These are phyloP conservation scores for Lerista edwardsae DNA, from an alignment of 2,797 vertebrate genomes.

Conservation along the genomic window DNA sequence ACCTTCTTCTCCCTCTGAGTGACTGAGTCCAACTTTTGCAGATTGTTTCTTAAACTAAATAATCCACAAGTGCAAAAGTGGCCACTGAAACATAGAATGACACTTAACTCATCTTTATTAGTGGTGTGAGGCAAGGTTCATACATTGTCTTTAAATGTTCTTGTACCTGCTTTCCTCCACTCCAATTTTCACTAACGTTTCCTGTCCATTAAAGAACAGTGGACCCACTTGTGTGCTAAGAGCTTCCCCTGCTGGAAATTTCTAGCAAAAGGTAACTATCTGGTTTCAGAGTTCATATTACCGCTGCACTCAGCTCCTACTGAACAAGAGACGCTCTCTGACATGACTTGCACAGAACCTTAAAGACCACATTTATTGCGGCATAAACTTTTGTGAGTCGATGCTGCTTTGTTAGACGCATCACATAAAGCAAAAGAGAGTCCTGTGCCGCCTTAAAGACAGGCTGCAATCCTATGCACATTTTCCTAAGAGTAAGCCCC, in stretches of 20 bases:
- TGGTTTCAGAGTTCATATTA: conserved; percentile 64
- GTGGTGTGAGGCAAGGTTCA: not conserved
- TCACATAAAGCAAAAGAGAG: not conserved
- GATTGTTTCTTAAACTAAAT: conserved; percentile 22
- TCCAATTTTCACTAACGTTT: conserved; percentile 55
- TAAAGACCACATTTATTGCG: not conserved
- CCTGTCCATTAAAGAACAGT: conserved; percentile 22
- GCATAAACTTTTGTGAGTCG: not conserved
- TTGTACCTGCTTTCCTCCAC: not conserved
- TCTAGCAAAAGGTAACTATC: conserved; percentile 72
- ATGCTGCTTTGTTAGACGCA: not conserved
- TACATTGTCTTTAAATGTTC: conserved; percentile 25
- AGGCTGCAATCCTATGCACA: no score
- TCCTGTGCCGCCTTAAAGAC: not conserved
- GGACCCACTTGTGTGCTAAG: conserved; percentile 73
- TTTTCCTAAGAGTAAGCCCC: no score
- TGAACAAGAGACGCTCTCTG: conserved; percentile 63
- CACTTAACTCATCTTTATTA: conserved; percentile 21
- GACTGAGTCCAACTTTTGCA: conserved; percentile 43
- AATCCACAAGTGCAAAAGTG: not conserved
- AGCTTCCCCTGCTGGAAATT: conserved; percentile 84
- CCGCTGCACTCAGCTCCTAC: conserved; percentile 57
- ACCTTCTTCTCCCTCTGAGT: conserved; percentile 45
- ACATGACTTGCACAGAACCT: conserved; percentile 42
- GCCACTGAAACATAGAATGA: conserved; percentile 33